phyloP scores from a whole-genome alignment of 2,888 invertebrate species.

The Portevinia maculata region DNA sequence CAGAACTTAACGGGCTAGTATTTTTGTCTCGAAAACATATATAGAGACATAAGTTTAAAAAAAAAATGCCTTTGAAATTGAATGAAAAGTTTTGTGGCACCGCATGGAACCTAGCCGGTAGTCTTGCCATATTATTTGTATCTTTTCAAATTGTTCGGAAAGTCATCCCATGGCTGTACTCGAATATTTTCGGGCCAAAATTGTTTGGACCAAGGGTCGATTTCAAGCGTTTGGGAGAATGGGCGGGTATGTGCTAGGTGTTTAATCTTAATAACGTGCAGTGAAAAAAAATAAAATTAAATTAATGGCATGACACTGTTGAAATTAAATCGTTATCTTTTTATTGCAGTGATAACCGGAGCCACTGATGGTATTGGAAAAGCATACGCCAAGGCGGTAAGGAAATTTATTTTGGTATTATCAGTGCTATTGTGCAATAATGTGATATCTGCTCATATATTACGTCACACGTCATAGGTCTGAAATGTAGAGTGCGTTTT shows the following conservation, averaged over 20 bases:
- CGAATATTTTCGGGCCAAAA: slow-evolving; percentile 84
- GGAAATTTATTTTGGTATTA: slow-evolving; percentile 13
- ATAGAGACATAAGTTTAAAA: slow-evolving; percentile 9
- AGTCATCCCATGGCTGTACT: slow-evolving; percentile 81
- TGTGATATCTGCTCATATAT: not conserved
- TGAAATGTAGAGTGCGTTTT: not conserved
- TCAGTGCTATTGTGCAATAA: not conserved
- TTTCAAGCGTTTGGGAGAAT: slow-evolving; percentile 88
- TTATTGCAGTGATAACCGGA: slow-evolving; percentile 90
- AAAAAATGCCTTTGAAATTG: slow-evolving; percentile 26
- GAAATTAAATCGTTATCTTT: slow-evolving; percentile 41
- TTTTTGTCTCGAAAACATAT: slow-evolving; percentile 11
- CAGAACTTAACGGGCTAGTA: not conserved
- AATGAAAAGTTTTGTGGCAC: slow-evolving; percentile 42
- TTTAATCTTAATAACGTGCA: not conserved
- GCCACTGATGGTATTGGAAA: slow-evolving; percentile 95
- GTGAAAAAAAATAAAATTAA: slow-evolving; percentile 11
- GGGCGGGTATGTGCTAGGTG: slow-evolving; percentile 89
- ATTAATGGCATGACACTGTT: slow-evolving; percentile 14
- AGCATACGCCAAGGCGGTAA: slow-evolving; percentile 90
- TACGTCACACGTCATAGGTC: slow-evolving; percentile 7
- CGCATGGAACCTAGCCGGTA: slow-evolving; percentile 72
- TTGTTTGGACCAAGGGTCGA: slow-evolving; percentile 86
- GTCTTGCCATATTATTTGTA: slow-evolving; percentile 79
- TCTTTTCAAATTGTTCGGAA: slow-evolving; percentile 81